Evolutionary conservation across 2,888 invertebrate genomes (phyloP).

Genomic region (Drosophila multiciliata): DNA sequence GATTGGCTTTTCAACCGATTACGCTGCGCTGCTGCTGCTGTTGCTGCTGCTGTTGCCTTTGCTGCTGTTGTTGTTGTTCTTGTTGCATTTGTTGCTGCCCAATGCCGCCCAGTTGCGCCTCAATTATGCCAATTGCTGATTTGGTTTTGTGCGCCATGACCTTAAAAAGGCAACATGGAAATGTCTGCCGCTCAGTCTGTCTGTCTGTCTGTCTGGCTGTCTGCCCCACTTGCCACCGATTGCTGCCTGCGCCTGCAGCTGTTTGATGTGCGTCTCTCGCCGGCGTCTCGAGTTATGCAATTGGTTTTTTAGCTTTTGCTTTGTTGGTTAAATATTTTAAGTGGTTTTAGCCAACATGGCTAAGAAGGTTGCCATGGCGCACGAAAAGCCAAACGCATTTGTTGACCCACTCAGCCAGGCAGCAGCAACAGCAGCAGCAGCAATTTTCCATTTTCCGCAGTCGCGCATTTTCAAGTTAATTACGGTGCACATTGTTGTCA

Average conservation of each 20-base stretch:
- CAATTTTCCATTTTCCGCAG: constrained; percentile 51
- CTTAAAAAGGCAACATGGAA: constrained; percentile 81
- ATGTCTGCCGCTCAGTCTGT: constrained; percentile 44
- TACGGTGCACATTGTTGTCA: constrained; percentile 70
- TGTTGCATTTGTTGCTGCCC: constrained; percentile 22
- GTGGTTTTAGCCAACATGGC: constrained; percentile 75
- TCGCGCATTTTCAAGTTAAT: constrained; percentile 66
- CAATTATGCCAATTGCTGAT: constrained; percentile 79
- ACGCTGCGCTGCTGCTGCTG: constrained; percentile 17
- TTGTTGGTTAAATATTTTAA: constrained; percentile 74
- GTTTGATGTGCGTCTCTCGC: constrained; percentile 63
- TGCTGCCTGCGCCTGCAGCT: constrained; percentile 54
- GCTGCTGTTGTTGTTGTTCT: constrained; percentile 31
- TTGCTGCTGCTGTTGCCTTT: constrained; percentile 20
- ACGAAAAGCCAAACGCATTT: constrained; percentile 59
- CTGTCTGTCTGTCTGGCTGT: constrained; percentile 45
- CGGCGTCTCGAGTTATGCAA: constrained; percentile 69
- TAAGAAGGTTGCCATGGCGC: constrained; percentile 44
- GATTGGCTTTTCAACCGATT: constrained; percentile 45
- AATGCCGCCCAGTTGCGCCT: constrained; percentile 57
- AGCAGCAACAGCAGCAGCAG: not conserved
- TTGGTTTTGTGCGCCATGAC: constrained; percentile 69
- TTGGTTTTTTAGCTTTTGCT: constrained; percentile 27
- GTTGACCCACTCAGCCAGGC: constrained; percentile 68
- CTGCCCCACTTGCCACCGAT: constrained; percentile 38